These are phyloP conservation scores for Pristis pectinata DNA, from an alignment of 2,797 vertebrate genomes.

Conservation along the genomic window DNA sequence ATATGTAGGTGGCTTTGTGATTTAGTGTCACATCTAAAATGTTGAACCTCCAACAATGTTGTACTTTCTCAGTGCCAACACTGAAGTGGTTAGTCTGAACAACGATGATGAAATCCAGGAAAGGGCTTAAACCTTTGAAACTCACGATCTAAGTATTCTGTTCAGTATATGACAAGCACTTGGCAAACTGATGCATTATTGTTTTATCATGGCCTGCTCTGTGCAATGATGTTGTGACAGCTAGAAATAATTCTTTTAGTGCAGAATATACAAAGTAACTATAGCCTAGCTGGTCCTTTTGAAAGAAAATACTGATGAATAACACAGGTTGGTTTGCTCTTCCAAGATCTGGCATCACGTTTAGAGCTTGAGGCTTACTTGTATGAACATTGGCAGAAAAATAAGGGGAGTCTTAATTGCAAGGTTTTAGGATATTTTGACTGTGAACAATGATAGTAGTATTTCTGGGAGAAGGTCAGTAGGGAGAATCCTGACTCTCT, in stretches of 20 bases:
- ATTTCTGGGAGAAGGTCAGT: background rate
- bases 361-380: background rate
- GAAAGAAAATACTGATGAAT: background rate
- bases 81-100: background rate
- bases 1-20: background rate
- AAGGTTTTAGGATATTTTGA: background rate
- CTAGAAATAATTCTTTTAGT: background rate
- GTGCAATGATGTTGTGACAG: background rate
- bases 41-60: background rate
- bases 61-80: background rate
- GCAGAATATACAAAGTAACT: background rate
- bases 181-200: background rate
- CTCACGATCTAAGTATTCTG: background rate
- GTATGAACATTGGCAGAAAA: background rate
- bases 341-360: background rate
- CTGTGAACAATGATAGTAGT: background rate
- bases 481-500: background rate
- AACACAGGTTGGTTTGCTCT: background rate
- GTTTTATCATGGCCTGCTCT: background rate
- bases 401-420: background rate
- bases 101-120: background rate
- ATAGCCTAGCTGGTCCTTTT: background rate
- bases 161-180: background rate
- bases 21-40: background rate
- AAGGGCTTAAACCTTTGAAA: background rate